A percentile compares a stretch with the other conserved stretches of the same genome.
phyloP scores from a whole-genome alignment of 37 sponge, comb jelly and placozoan species.

The Ephydatia muelleri region DNA sequence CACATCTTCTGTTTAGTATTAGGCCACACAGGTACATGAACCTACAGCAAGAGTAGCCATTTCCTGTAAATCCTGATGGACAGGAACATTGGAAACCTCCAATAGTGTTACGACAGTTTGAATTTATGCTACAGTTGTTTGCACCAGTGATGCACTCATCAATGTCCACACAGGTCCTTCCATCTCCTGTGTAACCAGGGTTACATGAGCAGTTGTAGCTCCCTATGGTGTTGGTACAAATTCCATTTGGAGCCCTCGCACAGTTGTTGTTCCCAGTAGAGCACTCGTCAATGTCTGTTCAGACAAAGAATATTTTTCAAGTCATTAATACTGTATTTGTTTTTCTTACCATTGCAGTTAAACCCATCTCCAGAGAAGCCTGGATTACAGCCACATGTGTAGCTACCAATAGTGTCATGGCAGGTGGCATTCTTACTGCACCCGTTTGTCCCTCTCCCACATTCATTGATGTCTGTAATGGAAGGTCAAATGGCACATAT shows the following conservation, averaged over 20 bases:
- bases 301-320: background rate
- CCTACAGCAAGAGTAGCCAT: constrained; percentile 9
- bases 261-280: background rate
- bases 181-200: constrained; percentile 39
- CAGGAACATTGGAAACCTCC: constrained; percentile 47
- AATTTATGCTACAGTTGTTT: constrained; percentile 15
- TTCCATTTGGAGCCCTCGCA: background rate
- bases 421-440: constrained; percentile 38
- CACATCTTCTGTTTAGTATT: constrained; percentile 4
- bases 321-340: background rate
- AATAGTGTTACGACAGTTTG: constrained; percentile 35
- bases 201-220: constrained; percentile 44
- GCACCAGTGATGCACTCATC: constrained; percentile 22
- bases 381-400: constrained; percentile 32
- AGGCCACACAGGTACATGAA: background rate
- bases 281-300: constrained; percentile 48
- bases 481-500: background rate
- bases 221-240: constrained; percentile 56
- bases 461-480: constrained; percentile 19
- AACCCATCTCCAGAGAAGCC: constrained; percentile 39
- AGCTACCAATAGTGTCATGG: constrained; percentile 42
- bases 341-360: constrained; percentile 21
- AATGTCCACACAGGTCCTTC: constrained; percentile 27
- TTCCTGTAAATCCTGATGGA: constrained; percentile 23
- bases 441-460: background rate